Percentiles rank a stretch among this genome's conserved stretches.
phyloP scores from a whole-genome alignment of 2,797 vertebrate genomes.

The Cirrhinus molitorella region DNA sequence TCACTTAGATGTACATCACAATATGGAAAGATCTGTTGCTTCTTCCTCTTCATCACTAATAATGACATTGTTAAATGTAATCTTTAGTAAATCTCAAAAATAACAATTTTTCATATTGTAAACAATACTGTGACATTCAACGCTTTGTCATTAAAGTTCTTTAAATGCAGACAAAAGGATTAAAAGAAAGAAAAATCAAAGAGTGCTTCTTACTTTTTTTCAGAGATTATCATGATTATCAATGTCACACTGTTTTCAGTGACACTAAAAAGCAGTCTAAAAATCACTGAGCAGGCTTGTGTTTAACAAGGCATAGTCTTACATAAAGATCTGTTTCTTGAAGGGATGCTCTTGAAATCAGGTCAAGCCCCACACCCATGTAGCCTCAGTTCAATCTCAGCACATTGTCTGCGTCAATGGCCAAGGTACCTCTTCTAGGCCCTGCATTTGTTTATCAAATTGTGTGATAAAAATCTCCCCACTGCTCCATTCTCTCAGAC shows the following conservation, averaged over 20 bases:
- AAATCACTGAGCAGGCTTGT: neutral
- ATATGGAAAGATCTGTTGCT: neutral
- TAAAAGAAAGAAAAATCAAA: too few species aligned
- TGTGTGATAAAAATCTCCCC: constrained; percentile 68
- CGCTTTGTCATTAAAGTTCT: neutral
- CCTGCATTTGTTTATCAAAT: constrained; percentile 75
- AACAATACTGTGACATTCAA: neutral
- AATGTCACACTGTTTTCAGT: neutral
- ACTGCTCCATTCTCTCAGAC: constrained; percentile 40
- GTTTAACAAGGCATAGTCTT: constrained; percentile 50
- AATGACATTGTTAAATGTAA: neutral
- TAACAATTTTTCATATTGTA: neutral
- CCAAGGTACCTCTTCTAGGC: constrained; percentile 49
- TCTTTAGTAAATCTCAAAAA: neutral
- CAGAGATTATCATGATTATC: neutral
- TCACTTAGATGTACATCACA: neutral
- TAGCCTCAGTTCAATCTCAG: constrained; percentile 43
- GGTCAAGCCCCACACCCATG: constrained; percentile 46
- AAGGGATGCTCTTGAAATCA: constrained; percentile 45
- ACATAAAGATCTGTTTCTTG: constrained; percentile 40
- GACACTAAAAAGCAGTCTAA: constrained; percentile 1
- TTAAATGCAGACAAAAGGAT: neutral
- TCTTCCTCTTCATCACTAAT: neutral
- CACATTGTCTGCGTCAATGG: constrained; percentile 35
- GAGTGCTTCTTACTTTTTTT: neutral